Evolutionary conservation across 2,113 vertebrate species (phyloP), one percentile per base, ranked within the genome.

Genomic region (Pyxicephalus adspersus): DNA sequence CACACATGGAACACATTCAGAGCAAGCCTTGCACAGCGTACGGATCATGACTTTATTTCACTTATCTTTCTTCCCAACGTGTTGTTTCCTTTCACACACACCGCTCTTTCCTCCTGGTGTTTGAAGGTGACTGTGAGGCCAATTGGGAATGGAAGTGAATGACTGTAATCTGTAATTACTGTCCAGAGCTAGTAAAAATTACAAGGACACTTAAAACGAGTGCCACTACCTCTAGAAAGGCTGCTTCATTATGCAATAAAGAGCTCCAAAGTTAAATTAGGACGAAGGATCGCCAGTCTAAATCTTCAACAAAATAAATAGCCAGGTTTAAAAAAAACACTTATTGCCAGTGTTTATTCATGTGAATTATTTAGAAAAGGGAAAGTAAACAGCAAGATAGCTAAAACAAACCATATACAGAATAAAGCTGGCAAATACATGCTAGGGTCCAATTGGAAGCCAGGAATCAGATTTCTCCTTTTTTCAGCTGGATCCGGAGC

Each of bases 121-220:
- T 80, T 80, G 67, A 80, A 80, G 78, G 78, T 80, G 55, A 80
- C 66, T 61, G 66, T 4, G 66, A 71, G 67, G 66, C 66, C 78
- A 71, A 72, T 29, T 63, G 67, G 66, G 67, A 80, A 72, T 64
- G 66, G 45, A 63, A 63, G 67, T 80, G 66, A 72, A 80, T 71
- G 78, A 25, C 67, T 50, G 78, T 72, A 80, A 80, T 72, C 78
- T 64, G 78, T 72, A 80, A 80, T 80, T 80, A 72, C 55, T 80
- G 66, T 63, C 66, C 66, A 72, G 64, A 79, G 64, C 64, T 60
- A 68, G 77, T 79, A 79, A 79, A 66, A 79, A 79, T 68, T 68
- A 68, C 64, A 79, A 79, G 77, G 64, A 70, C 64, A 79, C 65
- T 57, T 79, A 79, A 68, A 79, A 79, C 65, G 28, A 79, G 65